Evolutionary conservation across 2,888 invertebrate species (phyloP).

Genomic region (Tetanocera ferruginea): DNA sequence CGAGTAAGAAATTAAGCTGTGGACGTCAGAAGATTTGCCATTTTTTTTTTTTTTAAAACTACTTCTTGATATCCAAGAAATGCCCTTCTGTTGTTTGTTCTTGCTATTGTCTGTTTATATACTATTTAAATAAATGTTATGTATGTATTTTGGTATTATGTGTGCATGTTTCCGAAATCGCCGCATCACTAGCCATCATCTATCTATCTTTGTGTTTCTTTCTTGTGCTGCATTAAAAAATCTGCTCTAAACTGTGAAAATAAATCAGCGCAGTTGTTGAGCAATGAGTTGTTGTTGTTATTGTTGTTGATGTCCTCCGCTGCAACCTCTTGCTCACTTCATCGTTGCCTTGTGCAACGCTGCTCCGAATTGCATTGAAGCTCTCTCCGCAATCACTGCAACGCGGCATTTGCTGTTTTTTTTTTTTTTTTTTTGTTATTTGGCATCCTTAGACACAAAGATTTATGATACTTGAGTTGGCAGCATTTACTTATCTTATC

Average conservation of each 20-base stretch:
- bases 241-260: slow-evolving; percentile 68
- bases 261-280: slow-evolving; percentile 67
- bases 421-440: slow-evolving; percentile 48
- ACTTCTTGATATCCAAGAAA: neutral
- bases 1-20: neutral
- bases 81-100: neutral
- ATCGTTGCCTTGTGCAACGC: slow-evolving; percentile 41
- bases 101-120: neutral
- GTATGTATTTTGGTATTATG: neutral
- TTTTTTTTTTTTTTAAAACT: neutral
- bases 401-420: slow-evolving; percentile 49
- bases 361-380: slow-evolving; percentile 42
- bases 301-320: slow-evolving; percentile 38
- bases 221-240: slow-evolving; percentile 63
- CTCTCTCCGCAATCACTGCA: slow-evolving; percentile 53
- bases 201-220: slow-evolving; percentile 60
- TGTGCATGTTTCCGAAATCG: neutral
- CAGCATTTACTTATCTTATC: slow-evolving; percentile 70
- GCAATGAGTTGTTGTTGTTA: slow-evolving; percentile 48
- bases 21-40: neutral
- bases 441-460: slow-evolving; percentile 67
- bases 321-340: slow-evolving; percentile 42
- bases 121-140: neutral
- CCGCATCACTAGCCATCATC: slow-evolving; percentile 59
- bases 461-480: slow-evolving; percentile 70